These are phyloP conservation scores for Rhopilema esculentum DNA, from an alignment of 30 jellyfish, hydroid and myxozoan genomes.

Conservation along the genomic window DNA sequence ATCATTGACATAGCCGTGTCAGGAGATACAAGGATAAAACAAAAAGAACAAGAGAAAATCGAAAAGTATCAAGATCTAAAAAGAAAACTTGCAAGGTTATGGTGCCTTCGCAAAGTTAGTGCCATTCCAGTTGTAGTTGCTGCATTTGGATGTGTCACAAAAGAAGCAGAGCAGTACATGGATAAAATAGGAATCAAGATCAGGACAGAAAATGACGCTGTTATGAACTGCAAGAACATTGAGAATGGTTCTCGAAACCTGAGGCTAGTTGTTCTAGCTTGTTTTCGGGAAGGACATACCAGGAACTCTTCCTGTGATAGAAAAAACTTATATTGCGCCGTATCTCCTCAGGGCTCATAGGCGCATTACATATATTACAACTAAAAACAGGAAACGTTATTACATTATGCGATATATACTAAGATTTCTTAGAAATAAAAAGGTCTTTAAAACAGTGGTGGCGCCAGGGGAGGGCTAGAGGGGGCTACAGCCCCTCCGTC, in stretches of 20 bases:
- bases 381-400: no score
- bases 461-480: no score
- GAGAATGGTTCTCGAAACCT: constrained; percentile 44
- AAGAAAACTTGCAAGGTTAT: constrained; percentile 40
- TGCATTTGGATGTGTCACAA: constrained; percentile 40
- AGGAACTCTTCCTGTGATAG: constrained; percentile 1
- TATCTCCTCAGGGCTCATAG: constrained; percentile 7
- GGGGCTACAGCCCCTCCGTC: no score
- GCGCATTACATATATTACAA: not conserved
- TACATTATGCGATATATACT: no score
- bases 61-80: constrained; percentile 56
- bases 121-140: constrained; percentile 46
- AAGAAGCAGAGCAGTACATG: constrained; percentile 20
- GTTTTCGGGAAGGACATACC: constrained; percentile 13
- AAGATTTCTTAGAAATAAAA: no score
- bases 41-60: constrained; percentile 61
- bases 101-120: constrained; percentile 36
- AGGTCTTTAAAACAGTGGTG: no score
- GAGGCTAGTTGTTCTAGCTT: constrained; percentile 38
- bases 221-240: constrained; percentile 32
- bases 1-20: constrained; percentile 43
- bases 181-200: constrained; percentile 44
- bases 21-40: no score
- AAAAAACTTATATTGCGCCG: constrained; percentile 16
- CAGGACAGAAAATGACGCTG: constrained; percentile 27